Evolutionary conservation across 2,888 invertebrate species (phyloP).

Genomic region (Prenolepis imparis): DNA sequence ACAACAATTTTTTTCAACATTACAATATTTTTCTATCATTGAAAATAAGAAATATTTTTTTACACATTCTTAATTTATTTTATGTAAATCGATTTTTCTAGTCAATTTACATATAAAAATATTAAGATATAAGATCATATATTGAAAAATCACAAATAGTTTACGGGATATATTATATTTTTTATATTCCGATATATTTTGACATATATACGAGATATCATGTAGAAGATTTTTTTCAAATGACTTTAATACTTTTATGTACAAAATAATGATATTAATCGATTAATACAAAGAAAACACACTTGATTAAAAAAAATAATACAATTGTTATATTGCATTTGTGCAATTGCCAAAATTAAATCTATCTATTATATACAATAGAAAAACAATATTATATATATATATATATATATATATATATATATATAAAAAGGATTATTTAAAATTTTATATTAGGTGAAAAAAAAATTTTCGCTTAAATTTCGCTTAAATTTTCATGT

Average conservation of each 20-base stretch:
- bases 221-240: not conserved
- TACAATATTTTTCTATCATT: constrained; percentile 7
- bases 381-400: too few species aligned
- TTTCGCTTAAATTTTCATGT: not conserved
- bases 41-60: not conserved
- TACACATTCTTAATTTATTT: constrained; percentile 4
- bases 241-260: not conserved
- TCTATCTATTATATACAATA: constrained; percentile 2
- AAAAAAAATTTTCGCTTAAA: constrained; percentile 2
- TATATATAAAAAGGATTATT: not conserved
- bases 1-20: not conserved
- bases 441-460: not conserved
- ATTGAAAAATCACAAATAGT: not conserved
- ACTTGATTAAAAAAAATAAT: constrained; percentile 25
- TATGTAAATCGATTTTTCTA: not conserved
- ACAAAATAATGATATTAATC: not conserved
- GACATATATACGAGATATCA: not conserved
- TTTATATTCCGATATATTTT: not conserved
- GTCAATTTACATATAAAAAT: not conserved
- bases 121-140: not conserved
- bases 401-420: not conserved
- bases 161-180: not conserved
- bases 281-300: not conserved
- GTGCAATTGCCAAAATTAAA: constrained; percentile 4
- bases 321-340: not conserved